These are phyloP conservation scores for Microcebus tavaratra DNA, from an alignment of 2,113 vertebrate species.

Conservation along the genomic window DNA sequence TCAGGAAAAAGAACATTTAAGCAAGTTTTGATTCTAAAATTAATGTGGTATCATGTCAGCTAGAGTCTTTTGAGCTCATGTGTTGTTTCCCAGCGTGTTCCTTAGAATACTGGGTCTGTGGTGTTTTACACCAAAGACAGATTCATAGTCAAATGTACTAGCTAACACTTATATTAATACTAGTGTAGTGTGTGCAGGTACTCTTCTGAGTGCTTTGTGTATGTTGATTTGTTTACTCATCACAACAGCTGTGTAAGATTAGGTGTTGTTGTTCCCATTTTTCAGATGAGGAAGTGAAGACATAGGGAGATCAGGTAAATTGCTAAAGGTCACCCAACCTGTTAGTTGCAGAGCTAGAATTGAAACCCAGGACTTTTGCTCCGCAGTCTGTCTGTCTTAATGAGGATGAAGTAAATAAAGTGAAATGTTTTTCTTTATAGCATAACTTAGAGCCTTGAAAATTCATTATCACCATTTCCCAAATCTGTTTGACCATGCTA, in stretches of 20 bases:
- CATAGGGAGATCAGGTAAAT: neutral
- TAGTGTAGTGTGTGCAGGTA: too few relatives aligned
- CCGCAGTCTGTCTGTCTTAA: neutral
- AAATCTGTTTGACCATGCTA: neutral
- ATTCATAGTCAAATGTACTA: neutral
- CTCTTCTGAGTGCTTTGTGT: neutral
- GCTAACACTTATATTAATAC: neutral
- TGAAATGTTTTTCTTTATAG: neutral
- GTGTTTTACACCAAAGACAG: neutral
- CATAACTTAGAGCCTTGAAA: neutral
- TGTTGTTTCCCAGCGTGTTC: neutral
- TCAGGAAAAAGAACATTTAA: neutral
- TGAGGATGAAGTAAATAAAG: slow-evolving; percentile 1
- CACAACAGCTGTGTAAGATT: neutral
- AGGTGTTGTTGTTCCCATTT: neutral
- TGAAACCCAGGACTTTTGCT: neutral
- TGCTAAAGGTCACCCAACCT: neutral
- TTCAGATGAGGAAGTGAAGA: neutral
- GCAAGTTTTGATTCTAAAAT: neutral
- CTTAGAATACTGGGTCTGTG: neutral
- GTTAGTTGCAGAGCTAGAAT: neutral
- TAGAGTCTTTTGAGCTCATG: neutral
- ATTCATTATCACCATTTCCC: neutral
- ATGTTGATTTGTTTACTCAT: neutral
- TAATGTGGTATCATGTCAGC: neutral